These are phyloP conservation scores for Paracentrotus lividus DNA, from an alignment of 53 echinoderm and acorn worm species.

Conservation along the genomic window DNA sequence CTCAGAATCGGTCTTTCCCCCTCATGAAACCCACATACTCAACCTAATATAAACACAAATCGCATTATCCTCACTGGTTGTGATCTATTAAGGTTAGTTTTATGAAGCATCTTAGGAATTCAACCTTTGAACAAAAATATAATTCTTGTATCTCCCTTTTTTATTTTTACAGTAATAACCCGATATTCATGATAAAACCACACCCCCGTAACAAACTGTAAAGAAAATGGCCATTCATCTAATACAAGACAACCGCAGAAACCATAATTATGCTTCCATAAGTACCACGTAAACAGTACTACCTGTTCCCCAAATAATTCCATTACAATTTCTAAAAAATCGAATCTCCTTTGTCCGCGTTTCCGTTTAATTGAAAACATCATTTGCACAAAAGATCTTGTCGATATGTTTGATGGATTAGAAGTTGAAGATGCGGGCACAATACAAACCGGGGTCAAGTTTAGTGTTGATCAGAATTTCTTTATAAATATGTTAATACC, in stretches of 20 bases:
- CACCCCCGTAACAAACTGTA: not conserved
- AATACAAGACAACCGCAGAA: not conserved
- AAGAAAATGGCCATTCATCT: not conserved
- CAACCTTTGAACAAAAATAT: not conserved
- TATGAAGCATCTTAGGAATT: not conserved
- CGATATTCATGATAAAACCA: not conserved
- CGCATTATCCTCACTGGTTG: no score
- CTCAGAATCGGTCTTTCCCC: no score
- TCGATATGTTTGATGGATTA: constrained; percentile 1
- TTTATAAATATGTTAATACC: not conserved
- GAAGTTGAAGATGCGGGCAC: not conserved
- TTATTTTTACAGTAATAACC: not conserved
- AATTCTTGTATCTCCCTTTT: not conserved
- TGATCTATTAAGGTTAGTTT: no score
- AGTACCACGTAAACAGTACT: not conserved
- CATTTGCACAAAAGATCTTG: not conserved
- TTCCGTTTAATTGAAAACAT: constrained; percentile 30
- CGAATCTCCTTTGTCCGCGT: not conserved
- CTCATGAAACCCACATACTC: not conserved
- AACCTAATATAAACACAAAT: no score
- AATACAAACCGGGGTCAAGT: not conserved
- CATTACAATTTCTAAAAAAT: constrained; percentile 4
- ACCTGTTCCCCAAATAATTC: constrained; percentile 22
- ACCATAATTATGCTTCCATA: constrained; percentile 6
- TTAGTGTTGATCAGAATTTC: not conserved